A percentile compares a stretch with the other conserved stretches of the same genome.
These are phyloP conservation scores for Melikaiella ostensackeni DNA, from an alignment of 2,888 invertebrate species.

Conservation along the genomic window DNA sequence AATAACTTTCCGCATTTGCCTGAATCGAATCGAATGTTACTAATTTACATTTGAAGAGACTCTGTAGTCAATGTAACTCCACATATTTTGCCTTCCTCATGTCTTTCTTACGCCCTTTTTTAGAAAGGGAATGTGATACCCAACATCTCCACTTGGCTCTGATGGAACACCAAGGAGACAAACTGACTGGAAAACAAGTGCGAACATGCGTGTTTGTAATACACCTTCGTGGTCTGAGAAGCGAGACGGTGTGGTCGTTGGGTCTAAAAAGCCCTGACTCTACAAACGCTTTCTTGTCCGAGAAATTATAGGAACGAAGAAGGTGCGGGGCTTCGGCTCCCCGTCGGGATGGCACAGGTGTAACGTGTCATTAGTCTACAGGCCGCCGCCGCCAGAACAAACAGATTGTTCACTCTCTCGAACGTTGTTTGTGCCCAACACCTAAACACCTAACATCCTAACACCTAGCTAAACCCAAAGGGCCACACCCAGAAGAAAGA, in stretches of 20 bases:
- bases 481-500: conserved; percentile 44
- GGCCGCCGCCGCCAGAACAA: conserved; percentile 47
- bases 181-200: conserved; percentile 16
- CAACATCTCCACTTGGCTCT: not conserved
- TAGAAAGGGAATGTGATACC: not conserved
- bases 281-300: conserved; percentile 23
- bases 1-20: too few species aligned
- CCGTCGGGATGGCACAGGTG: conserved; percentile 44
- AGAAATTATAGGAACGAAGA: conserved; percentile 24
- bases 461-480: conserved; percentile 41
- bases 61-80: not conserved
- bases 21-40: too few species aligned
- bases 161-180: conserved; percentile 12
- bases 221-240: not conserved
- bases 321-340: conserved; percentile 27
- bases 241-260: conserved; percentile 6
- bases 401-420: conserved; percentile 45
- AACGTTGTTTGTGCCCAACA: conserved; percentile 41
- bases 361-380: conserved; percentile 46
- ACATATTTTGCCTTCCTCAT: not conserved
- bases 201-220: conserved; percentile 5
- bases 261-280: conserved; percentile 20
- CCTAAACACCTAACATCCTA: conserved; percentile 43
- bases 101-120: not conserved
- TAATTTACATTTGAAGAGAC: not conserved